Evolutionary conservation across 2,888 invertebrate species (phyloP).

Genomic region (Cancer borealis): DNA sequence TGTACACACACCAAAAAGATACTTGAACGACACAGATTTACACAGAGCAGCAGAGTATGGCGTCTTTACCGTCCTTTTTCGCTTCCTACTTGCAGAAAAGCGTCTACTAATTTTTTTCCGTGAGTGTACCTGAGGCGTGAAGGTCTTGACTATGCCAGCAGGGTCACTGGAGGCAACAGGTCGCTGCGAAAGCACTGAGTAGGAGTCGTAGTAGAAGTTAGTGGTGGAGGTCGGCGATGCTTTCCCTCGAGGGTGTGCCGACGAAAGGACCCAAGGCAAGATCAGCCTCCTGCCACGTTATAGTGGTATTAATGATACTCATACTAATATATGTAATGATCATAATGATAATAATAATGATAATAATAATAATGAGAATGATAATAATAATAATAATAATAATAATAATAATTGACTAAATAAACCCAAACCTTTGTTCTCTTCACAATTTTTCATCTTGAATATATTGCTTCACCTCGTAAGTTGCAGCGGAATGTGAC

Average conservation of each 20-base stretch:
- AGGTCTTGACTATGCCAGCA: not conserved
- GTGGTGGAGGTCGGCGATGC: conserved; percentile 1
- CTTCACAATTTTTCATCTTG: no score
- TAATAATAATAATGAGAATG: not conserved
- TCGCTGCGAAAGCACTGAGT: not conserved
- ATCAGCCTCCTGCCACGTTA: conserved; percentile 14
- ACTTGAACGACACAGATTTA: no score
- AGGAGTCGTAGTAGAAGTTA: conserved; percentile 42
- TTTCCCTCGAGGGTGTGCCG: conserved; percentile 10
- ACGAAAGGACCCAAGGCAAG: conserved; percentile 54
- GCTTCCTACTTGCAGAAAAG: no score
- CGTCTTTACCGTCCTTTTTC: no score
- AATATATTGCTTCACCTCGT: no score
- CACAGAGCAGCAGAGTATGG: no score
- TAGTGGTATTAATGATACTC: not conserved
- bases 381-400: not conserved
- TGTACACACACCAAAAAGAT: not conserved
- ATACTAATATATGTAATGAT: not conserved
- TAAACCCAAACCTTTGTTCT: no score
- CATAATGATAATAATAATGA: not conserved
- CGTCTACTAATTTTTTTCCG: not conserved
- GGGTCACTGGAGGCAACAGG: conserved; percentile 30
- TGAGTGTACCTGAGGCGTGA: conserved; percentile 26
- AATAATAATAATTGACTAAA: not conserved
- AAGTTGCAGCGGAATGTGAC: no score